A percentile compares a stretch with the other conserved stretches of the same genome.
phyloP scores from a whole-genome alignment of 2,888 invertebrate genomes.

The Oxyscelio sp. region DNA sequence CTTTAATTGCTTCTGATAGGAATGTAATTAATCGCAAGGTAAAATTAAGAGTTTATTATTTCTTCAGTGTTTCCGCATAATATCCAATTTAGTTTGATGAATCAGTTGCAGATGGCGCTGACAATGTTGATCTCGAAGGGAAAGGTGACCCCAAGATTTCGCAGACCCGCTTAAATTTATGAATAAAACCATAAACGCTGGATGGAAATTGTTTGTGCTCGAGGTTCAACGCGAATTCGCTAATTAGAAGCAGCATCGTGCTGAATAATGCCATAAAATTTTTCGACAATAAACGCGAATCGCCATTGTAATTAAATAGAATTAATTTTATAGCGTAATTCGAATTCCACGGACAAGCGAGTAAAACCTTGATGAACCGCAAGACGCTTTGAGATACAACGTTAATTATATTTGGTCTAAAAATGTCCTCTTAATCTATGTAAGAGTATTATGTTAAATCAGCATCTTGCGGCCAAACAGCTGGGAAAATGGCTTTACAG shows the following conservation, averaged over 20 bases:
- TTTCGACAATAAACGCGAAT: constrained; percentile 27
- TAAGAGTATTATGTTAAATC: constrained; percentile 43
- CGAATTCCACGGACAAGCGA: constrained; percentile 9
- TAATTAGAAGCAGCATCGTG: constrained; percentile 8
- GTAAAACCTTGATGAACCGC: constrained; percentile 27
- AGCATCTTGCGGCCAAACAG: constrained; percentile 10
- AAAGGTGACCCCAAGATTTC: no score
- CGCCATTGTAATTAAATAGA: constrained; percentile 42
- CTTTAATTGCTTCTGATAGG: no score
- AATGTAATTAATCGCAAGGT: no score
- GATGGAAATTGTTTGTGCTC: not conserved
- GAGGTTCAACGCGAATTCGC: not conserved
- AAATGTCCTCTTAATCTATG: constrained; percentile 20
- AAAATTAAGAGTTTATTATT: no score
- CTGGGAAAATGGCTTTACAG: constrained; percentile 44
- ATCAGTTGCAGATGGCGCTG: no score
- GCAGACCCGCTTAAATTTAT: not conserved
- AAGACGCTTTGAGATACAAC: constrained; percentile 1
- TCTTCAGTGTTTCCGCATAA: no score
- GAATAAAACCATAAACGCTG: not conserved
- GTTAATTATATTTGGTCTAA: constrained; percentile 41
- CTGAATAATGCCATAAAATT: constrained; percentile 34
- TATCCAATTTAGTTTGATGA: no score
- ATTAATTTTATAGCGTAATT: constrained; percentile 46
- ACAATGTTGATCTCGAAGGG: no score